Percentiles rank a stretch among this genome's conserved stretches.
phyloP scores from a whole-genome alignment of 2,888 invertebrate species.

The Cybosia mesomella region DNA sequence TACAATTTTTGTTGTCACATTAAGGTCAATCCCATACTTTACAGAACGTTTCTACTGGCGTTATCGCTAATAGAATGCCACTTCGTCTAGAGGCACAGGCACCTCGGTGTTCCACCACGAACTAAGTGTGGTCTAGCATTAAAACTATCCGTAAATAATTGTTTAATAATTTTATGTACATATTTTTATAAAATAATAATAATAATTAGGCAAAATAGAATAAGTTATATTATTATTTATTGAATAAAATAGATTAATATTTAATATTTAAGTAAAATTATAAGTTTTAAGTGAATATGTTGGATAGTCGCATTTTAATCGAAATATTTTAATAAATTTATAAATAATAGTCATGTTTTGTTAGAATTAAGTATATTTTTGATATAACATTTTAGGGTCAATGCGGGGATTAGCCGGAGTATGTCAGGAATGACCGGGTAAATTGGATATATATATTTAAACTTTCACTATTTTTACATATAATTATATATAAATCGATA shows the following conservation, averaged over 20 bases:
- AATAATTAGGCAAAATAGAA: background rate
- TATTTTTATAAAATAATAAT: background rate
- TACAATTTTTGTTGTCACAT: no score
- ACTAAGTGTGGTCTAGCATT: no score
- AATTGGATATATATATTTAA: background rate
- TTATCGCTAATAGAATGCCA: no score
- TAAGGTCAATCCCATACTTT: no score
- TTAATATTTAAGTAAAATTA: background rate
- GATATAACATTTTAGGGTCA: constrained; percentile 7
- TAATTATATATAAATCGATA: background rate
- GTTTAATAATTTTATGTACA: background rate
- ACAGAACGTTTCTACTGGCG: no score
- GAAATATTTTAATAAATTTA: constrained; percentile 11
- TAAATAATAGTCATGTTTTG: constrained; percentile 19
- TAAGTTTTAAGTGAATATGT: background rate
- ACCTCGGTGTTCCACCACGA: no score
- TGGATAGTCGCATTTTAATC: constrained; percentile 11
- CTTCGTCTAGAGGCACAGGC: no score
- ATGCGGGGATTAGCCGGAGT: background rate
- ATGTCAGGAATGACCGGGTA: background rate
- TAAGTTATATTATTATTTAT: background rate
- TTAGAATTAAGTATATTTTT: constrained; percentile 15
- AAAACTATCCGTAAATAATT: no score
- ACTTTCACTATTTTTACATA: background rate
- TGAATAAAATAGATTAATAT: background rate